phyloP scores from a whole-genome alignment of 53 echinoderm and acorn worm species.

The Actinopyga echinites region DNA sequence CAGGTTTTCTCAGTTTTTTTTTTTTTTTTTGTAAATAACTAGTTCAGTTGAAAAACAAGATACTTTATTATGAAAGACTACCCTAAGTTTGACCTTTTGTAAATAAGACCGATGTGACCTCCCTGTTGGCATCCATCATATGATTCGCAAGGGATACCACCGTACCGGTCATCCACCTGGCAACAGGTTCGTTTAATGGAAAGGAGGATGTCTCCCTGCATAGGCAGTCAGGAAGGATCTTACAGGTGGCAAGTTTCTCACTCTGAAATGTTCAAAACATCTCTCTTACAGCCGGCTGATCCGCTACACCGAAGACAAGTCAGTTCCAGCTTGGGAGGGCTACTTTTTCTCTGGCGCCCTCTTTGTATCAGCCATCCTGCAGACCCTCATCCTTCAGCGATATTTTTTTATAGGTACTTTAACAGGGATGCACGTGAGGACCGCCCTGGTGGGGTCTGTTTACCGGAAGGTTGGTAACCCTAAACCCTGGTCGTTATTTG shows the following conservation, averaged over 20 bases:
- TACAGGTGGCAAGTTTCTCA: not conserved
- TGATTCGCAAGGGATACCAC: too few relatives aligned
- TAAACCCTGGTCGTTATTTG: not conserved
- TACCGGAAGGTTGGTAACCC: constrained; percentile 72
- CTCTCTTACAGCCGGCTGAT: constrained; percentile 64
- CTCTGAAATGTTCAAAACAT: not conserved
- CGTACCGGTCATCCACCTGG: too few relatives aligned
- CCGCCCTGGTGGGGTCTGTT: constrained; percentile 74
- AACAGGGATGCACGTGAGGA: constrained; percentile 81
- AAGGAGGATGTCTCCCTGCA: too few relatives aligned
- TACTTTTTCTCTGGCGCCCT: constrained; percentile 68
- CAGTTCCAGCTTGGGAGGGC: constrained; percentile 71
- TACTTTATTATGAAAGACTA: too few relatives aligned
- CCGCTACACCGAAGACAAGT: constrained; percentile 65
- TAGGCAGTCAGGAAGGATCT: too few relatives aligned
- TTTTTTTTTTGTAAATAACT: too few relatives aligned
- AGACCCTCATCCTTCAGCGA: constrained; percentile 74
- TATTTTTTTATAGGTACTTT: constrained; percentile 81
- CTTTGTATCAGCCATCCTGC: constrained; percentile 57
- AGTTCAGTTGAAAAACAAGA: too few relatives aligned
- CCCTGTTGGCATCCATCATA: too few relatives aligned
- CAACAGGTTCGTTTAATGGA: too few relatives aligned
- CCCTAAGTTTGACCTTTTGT: too few relatives aligned
- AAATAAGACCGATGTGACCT: too few relatives aligned
- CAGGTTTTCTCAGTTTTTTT: too few relatives aligned